Percentiles rank a stretch among this genome's conserved stretches.
phyloP scores from a whole-genome alignment of 1,140 invertebrate genomes.

The Globodera rostochiensis region DNA sequence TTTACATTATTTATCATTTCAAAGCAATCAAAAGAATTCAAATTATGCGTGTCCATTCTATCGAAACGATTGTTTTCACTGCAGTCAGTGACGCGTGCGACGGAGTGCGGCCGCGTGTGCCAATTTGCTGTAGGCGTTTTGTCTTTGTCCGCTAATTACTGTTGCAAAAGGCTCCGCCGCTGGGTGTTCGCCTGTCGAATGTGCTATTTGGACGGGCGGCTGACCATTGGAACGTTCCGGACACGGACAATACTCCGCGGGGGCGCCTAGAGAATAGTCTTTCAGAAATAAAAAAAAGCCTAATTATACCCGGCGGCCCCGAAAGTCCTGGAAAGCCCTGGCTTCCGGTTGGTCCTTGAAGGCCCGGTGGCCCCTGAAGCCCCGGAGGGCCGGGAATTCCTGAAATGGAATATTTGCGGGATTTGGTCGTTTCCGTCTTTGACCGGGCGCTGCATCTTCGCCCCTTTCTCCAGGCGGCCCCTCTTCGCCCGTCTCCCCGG shows the following conservation, averaged over 20 bases:
- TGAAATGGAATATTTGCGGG: neutral
- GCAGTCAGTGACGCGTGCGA: too few species aligned
- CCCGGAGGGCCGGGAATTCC: conserved; percentile 35
- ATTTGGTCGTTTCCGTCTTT: neutral
- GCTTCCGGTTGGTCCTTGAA: conserved; percentile 33
- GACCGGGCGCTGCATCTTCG: conserved; percentile 43
- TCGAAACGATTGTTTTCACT: too few species aligned
- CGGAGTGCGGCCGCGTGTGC: too few species aligned
- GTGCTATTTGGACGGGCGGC: too few species aligned
- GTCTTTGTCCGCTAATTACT: neutral
- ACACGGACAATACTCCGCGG: conserved; percentile 44
- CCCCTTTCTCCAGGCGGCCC: conserved; percentile 43
- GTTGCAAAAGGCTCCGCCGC: neutral
- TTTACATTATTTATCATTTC: too few species aligned
- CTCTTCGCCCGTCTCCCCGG: conserved; percentile 39
- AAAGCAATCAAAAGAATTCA: too few species aligned
- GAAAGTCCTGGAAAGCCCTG: conserved; percentile 21
- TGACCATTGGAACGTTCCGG: conserved; percentile 27
- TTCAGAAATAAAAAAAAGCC: neutral
- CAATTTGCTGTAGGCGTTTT: neutral
- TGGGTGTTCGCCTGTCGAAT: neutral
- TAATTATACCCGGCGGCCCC: conserved; percentile 27
- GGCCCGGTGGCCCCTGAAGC: conserved; percentile 36
- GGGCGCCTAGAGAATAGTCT: conserved; percentile 20
- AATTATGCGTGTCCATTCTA: too few species aligned